phyloP scores from a whole-genome alignment of 2,113 vertebrate genomes.

The Calypte anna region DNA sequence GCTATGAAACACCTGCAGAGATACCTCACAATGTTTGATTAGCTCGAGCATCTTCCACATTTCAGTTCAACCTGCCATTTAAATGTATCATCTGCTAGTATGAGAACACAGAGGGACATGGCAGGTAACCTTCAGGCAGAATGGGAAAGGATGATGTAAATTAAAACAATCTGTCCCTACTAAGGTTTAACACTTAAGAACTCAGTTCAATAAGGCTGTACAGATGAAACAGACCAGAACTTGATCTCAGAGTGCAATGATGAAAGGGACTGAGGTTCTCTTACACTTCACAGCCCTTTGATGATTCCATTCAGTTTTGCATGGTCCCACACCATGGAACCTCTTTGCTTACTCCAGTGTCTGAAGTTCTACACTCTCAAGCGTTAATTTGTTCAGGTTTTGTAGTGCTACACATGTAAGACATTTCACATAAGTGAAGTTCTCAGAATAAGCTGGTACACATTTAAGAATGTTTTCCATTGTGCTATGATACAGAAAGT shows the following conservation, averaged over 20 bases:
- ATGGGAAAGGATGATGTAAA: neutral
- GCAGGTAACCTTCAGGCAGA: neutral
- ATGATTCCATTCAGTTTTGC: neutral
- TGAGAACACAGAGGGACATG: neutral
- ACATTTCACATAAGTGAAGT: neutral
- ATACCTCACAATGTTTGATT: neutral
- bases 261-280: neutral
- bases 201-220: neutral
- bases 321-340: neutral
- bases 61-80: neutral
- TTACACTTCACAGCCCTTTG: neutral
- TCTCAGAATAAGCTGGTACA: neutral
- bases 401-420: neutral
- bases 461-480: neutral
- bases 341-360: neutral
- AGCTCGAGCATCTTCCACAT: neutral
- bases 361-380: neutral
- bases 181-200: neutral
- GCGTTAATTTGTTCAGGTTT: neutral
- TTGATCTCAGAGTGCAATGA: neutral
- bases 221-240: neutral
- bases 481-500: neutral
- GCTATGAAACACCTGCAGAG: slow-evolving; percentile 7
- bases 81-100: neutral
- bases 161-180: neutral